Conservation (phyloP, 2,797 vertebrate genomes). For the Atherinosoma microstoma region DNA sequence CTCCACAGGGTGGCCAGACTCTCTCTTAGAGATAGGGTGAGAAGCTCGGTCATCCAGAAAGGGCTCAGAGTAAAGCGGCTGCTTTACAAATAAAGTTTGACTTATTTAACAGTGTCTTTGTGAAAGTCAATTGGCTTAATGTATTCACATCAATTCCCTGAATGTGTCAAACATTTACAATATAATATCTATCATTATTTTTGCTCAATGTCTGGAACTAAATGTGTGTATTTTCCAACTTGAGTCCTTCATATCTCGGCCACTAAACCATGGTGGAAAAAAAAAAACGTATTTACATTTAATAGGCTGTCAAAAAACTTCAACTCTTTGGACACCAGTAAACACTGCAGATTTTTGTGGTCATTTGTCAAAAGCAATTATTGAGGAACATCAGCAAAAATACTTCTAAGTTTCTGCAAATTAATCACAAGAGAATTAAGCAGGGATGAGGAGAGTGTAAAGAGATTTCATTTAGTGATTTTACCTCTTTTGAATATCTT, state of each 20-base stretch:
- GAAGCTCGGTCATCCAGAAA: no score
- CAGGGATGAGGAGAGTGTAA: no score
- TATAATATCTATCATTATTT: conserved; percentile 67
- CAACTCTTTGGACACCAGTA: conserved; percentile 35
- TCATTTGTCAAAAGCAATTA: conserved; percentile 58
- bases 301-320: conserved; percentile 58
- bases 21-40: no score
- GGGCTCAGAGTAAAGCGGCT: no score
- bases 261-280: conserved; percentile 10
- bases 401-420: conserved; percentile 56
- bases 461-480: no score
- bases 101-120: conserved; percentile 43
- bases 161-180: conserved; percentile 45
- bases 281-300: conserved; percentile 50
- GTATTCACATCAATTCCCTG: conserved; percentile 36
- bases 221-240: conserved; percentile 42
- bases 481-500: no score
- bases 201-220: conserved; percentile 64
- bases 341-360: conserved; percentile 47
- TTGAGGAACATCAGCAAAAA: conserved; percentile 45
- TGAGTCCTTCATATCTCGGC: conserved; percentile 18
- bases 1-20: no score
- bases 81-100: no score
- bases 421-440: conserved; percentile 61
- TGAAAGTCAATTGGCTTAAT: conserved; percentile 65